Evolutionary conservation across 1,140 invertebrate genomes (phyloP), one percentile per base, ranked within the genome.

Genomic region (Drosophila ohnishii): DNA sequence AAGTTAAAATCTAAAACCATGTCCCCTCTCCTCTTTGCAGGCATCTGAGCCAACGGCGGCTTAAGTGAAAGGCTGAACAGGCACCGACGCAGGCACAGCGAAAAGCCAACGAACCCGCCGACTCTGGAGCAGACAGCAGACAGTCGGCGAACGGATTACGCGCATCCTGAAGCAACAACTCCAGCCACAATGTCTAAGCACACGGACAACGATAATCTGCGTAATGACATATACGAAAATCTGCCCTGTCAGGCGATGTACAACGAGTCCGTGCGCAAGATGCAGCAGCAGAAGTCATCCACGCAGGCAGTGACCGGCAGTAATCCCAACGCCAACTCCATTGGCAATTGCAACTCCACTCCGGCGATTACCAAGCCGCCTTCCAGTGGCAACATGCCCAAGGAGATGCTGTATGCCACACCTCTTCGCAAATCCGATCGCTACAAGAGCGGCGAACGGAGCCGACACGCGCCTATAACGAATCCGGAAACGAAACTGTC

Each of bases 141-240:
- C 71, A 72, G 61, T 39, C 48, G 42, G 40, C 28, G 22, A 53
- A 63, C 76, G 74, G 74, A 82, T 82, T 87, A 82, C 53, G 28
- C 45, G 32, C 72, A 64, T 85, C 84, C 64, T 71, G 34, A 25
- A 70, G 51, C 58, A n/a, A 19, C 37, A 53, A 37, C 56, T 22
- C 19, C 62, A 37, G 45, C 50, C 66, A 78, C 83, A 71, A 91
- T 91, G 90, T 91, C 90, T 53, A 91, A 90, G 78, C 90, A 91
- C 71, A 71, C 88, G 47, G 86, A 91, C 76, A 91, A 90, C 66
- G 90, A 91, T 79, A 91, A 91, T 80, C 75, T 90, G 69, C 90
- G 90, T 69, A 91, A 91, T 83, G 90, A 91, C 73, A 91, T 91
- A 72, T 91, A 91, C 71, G 90, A 91, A 72, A 91, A 91, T 80